Base-by-base conservation (phyloP, 2,113 vertebrate species). In the Chrysemys picta region DNA sequence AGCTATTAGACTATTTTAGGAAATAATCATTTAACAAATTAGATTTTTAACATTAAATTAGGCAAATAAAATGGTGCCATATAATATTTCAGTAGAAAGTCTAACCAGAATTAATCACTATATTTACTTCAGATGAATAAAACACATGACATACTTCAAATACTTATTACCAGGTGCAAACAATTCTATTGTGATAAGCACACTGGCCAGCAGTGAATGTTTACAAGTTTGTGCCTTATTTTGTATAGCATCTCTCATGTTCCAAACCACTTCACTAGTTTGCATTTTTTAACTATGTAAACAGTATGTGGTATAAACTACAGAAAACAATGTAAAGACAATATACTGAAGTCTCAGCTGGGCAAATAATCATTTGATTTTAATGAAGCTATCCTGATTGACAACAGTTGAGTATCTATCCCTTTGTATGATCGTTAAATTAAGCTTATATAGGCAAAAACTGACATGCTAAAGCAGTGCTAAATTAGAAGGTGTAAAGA, bases 371-470 rank as follows among this genome's bases (percentile, higher is more conserved):
- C 38, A 5, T 10, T 8, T 19, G 19, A 5, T 27, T 83, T 57
- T 84, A 45, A 22, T 8, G 53, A 80, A 5, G 6, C 9, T 83
- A 3, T 75, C 76, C 53, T 31, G 54, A 56, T 80, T 29, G 45
- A 80, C 29, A 84, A 1, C 1, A 42, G 17, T 2, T 93, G 53
- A 25, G 88, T 87, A 62, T 56, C 1, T 75, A 31, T 10, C 35
- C 87, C 85, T 91, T 84, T 92, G 54, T 89, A 47, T 89, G 35
- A 17, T 93, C 52, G 19, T 54, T 89, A 80, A 89, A 65, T 35
- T 89, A 53, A 38, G 24, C 12, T 2, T 76, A 53, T 0, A 0
- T 38, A 38, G 42, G 78, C 1, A 56, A 52, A 56, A 89, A 75
- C 10, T 81, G 88, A 53, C 17, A 13, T 79, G 80, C 50, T 50